Evolutionary conservation across 2,797 vertebrate genomes (phyloP).

Genomic region (Betta splendens): DNA sequence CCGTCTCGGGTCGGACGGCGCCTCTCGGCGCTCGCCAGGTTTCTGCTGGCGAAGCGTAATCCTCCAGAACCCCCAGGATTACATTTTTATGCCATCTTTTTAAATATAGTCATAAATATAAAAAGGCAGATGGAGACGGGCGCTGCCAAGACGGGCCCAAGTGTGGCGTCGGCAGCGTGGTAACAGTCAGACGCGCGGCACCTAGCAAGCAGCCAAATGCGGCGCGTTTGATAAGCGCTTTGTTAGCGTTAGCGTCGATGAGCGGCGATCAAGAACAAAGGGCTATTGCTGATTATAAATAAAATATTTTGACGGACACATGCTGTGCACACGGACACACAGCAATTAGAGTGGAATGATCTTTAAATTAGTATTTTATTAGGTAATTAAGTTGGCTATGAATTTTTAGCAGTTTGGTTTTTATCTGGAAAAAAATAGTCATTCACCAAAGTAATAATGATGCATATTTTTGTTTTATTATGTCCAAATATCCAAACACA

Average conservation of each 20-base stretch:
- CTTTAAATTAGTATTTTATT: conserved; percentile 20
- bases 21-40: conserved; percentile 49
- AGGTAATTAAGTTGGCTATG: neutral
- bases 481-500: conserved; percentile 3
- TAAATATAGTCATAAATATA: conserved; percentile 60
- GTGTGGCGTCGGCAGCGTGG: conserved; percentile 33
- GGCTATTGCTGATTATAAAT: conserved; percentile 34
- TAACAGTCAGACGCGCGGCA: conserved; percentile 52
- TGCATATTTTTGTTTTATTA: conserved; percentile 9
- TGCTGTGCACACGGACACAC: neutral
- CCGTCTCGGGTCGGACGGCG: conserved; percentile 48
- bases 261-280: conserved; percentile 33
- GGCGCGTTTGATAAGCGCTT: conserved; percentile 39
- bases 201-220: conserved; percentile 43
- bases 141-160: conserved; percentile 51
- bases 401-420: conserved; percentile 3
- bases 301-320: conserved; percentile 19
- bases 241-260: conserved; percentile 29
- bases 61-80: conserved; percentile 51
- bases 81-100: conserved; percentile 60
- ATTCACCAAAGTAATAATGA: conserved; percentile 5
- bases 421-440: conserved; percentile 4
- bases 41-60: conserved; percentile 60
- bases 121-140: conserved; percentile 60
- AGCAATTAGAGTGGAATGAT: conserved; percentile 8